phyloP scores from a whole-genome alignment of 2,797 vertebrate species.

The Lutjanus argentimaculatus region DNA sequence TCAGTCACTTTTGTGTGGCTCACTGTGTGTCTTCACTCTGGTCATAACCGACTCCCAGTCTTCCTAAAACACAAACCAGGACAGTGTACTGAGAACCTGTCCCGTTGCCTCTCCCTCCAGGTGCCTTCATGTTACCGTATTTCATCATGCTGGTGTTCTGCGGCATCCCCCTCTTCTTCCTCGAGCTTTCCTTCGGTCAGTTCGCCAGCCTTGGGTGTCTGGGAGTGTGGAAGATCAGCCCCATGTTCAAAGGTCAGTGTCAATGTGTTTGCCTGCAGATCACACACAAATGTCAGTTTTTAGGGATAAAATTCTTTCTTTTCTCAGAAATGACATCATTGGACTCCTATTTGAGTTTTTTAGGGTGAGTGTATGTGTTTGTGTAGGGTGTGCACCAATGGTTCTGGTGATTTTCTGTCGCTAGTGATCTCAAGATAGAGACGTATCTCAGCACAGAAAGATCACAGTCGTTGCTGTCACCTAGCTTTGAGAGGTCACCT shows the following conservation, averaged over 20 bases:
- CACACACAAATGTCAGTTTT: too few species aligned
- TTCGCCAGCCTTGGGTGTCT: conserved; percentile 97
- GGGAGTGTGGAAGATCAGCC: conserved; percentile 98
- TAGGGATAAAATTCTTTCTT: too few species aligned
- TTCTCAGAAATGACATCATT: too few species aligned
- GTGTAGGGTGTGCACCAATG: too few species aligned
- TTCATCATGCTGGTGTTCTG: conserved; percentile 99
- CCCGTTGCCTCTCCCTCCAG: conserved; percentile 72
- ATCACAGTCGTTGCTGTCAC: too few species aligned
- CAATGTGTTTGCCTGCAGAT: too few species aligned
- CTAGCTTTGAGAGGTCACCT: neutral
- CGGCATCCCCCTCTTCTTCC: conserved; percentile 98
- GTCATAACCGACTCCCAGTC: neutral
- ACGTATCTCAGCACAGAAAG: too few species aligned
- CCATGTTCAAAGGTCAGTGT: conserved; percentile 96
- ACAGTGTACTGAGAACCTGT: neutral
- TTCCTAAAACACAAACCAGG: neutral
- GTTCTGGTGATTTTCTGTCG: too few species aligned
- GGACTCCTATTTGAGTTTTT: too few species aligned
- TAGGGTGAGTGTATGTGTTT: too few species aligned
- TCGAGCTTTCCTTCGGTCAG: conserved; percentile 98
- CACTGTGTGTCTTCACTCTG: neutral
- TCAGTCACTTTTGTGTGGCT: neutral
- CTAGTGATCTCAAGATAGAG: too few species aligned
- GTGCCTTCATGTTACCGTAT: conserved; percentile 99